Conservation (phyloP, 2,113 vertebrate species). For the Neopipo cinnamomea region DNA sequence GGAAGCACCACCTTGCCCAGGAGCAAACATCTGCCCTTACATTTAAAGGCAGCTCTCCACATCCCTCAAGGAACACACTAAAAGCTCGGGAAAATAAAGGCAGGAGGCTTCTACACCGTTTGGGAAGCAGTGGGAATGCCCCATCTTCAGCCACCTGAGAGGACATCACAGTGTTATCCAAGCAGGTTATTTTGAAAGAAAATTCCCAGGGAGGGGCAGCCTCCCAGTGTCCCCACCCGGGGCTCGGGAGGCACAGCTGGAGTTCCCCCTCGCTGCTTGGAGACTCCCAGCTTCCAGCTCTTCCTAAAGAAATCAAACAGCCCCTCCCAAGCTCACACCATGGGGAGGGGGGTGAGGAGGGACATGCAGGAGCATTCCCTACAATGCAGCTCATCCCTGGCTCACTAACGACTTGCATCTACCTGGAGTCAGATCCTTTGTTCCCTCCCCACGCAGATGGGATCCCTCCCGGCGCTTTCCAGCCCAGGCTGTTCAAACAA, state of each 20-base stretch:
- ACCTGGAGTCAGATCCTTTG: neutral
- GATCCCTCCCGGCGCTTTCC: neutral
- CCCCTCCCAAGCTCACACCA: fast-evolving
- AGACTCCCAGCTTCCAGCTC: neutral
- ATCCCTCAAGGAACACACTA: neutral
- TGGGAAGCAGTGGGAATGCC: neutral
- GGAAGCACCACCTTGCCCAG: neutral
- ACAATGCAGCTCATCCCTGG: neutral
- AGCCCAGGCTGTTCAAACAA: neutral
- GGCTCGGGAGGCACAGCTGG: fast-evolving
- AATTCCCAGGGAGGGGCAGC: neutral
- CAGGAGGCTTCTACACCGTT: fast-evolving
- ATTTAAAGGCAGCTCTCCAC: neutral
- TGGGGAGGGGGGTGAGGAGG: fast-evolving
- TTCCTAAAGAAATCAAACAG: neutral
- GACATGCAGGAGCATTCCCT: neutral
- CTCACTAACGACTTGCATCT: neutral
- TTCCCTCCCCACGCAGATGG: neutral
- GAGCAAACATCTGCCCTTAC: neutral
- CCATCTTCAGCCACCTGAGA: neutral
- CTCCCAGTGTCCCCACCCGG: neutral
- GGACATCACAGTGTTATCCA: fast-evolving
- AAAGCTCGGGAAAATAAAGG: neutral
- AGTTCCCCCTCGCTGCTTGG: neutral
- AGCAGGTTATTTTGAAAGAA: fast-evolving